These are phyloP conservation scores for Pseudococcus longispinus DNA, from an alignment of 2,888 invertebrate species.

Conservation along the genomic window DNA sequence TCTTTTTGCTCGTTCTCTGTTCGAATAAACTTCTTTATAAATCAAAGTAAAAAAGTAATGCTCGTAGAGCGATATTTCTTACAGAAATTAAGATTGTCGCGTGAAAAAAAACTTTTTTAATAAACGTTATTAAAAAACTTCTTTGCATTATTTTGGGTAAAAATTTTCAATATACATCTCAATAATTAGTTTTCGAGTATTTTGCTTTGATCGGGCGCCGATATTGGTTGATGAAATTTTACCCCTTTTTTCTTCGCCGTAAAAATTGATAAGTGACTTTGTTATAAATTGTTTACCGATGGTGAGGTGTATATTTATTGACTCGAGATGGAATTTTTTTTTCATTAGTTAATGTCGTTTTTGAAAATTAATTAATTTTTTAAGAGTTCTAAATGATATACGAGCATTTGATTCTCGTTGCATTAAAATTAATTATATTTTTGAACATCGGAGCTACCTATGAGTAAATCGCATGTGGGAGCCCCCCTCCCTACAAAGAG, in stretches of 20 bases:
- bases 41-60: slow-evolving; percentile 1
- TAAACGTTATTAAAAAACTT: slow-evolving; percentile 24
- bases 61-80: neutral
- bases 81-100: slow-evolving; percentile 28
- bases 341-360: too few species aligned
- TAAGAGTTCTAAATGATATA: too few species aligned
- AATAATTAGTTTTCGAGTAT: slow-evolving; percentile 17
- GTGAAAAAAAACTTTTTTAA: slow-evolving; percentile 34
- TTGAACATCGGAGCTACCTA: too few species aligned
- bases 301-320: too few species aligned
- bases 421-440: too few species aligned
- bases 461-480: neutral
- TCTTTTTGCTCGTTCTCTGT: neutral
- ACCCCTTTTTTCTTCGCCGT: neutral
- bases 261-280: neutral
- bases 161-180: slow-evolving; percentile 10
- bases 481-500: too few species aligned
- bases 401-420: too few species aligned
- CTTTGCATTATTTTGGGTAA: neutral
- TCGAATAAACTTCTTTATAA: slow-evolving; percentile 15
- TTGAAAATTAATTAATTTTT: too few species aligned
- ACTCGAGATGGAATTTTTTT: too few species aligned
- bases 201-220: neutral
- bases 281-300: neutral
- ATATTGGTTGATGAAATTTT: neutral